A percentile compares a stretch with the other conserved stretches of the same genome.
Conservation (phyloP, 2,888 invertebrate genomes). For the Thecophora atra region DNA sequence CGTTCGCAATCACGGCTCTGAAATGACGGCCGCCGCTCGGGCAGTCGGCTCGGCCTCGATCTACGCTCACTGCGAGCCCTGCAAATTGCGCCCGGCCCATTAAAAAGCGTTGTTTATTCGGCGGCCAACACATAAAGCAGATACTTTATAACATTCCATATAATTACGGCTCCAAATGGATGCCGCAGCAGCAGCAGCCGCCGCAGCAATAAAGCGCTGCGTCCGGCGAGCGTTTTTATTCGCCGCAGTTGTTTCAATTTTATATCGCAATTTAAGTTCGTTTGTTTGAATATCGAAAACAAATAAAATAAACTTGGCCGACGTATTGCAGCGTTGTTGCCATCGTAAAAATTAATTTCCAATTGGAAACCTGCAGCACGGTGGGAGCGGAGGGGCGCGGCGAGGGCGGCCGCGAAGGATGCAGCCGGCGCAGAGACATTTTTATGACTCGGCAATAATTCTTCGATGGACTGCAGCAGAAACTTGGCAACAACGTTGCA, state of each 20-base stretch:
- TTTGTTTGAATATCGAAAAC: conserved; percentile 47
- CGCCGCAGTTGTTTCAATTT: conserved; percentile 49
- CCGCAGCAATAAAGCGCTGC: background rate
- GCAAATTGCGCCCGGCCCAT: conserved; percentile 15
- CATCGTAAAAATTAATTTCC: conserved; percentile 53
- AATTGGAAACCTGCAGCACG: conserved; percentile 45
- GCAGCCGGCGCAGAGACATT: conserved; percentile 42
- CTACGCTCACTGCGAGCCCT: background rate
- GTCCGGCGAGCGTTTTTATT: conserved; percentile 37
- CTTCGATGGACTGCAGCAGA: conserved; percentile 37
- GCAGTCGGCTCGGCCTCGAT: conserved; percentile 1
- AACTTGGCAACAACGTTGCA: conserved; percentile 39
- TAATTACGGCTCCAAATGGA: conserved; percentile 48
- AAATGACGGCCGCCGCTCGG: too few relatives aligned
- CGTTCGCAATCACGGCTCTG: background rate
- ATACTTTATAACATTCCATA: conserved; percentile 49
- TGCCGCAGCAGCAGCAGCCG: conserved; percentile 22
- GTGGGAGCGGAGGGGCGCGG: background rate
- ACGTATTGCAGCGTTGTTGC: conserved; percentile 34
- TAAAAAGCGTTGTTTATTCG: conserved; percentile 27
- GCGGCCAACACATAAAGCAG: conserved; percentile 43
- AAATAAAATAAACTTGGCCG: conserved; percentile 38
- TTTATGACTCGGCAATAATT: conserved; percentile 51
- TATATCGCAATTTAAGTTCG: conserved; percentile 48
- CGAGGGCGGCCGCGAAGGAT: conserved; percentile 17